Percentiles rank a stretch among this genome's conserved stretches.
Conservation (phyloP, 1,140 invertebrate species). For the Gryllus bimaculatus region DNA sequence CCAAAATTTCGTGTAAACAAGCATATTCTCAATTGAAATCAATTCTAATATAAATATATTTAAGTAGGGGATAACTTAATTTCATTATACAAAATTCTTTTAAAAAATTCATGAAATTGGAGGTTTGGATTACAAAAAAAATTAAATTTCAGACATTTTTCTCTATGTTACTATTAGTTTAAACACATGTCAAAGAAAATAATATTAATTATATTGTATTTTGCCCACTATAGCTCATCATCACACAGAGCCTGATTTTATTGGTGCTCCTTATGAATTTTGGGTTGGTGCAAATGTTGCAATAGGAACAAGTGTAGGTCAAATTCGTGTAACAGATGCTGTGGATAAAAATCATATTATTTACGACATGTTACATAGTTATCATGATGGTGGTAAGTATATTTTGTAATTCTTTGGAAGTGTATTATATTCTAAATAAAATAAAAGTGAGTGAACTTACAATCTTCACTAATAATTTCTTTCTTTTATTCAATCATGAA, state of each 20-base stretch:
- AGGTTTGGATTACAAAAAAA: too few species aligned
- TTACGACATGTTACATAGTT: conserved; percentile 69
- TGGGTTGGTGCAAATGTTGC: conserved; percentile 76
- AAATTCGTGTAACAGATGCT: conserved; percentile 62
- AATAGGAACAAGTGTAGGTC: conserved; percentile 75
- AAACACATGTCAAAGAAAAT: too few species aligned
- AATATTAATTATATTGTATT: too few species aligned
- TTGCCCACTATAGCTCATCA: conserved; percentile 32
- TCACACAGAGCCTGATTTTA: conserved; percentile 61
- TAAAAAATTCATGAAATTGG: too few species aligned
- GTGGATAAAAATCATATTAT: conserved; percentile 54
- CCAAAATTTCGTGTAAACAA: background rate
- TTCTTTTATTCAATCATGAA: too few species aligned
- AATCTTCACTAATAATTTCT: too few species aligned
- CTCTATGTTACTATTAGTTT: too few species aligned
- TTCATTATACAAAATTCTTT: too few species aligned
- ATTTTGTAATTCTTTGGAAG: background rate
- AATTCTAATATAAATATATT: background rate
- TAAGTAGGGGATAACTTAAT: too few species aligned
- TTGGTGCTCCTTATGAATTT: conserved; percentile 81
- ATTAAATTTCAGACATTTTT: too few species aligned
- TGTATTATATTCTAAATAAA: background rate
- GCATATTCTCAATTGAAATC: background rate
- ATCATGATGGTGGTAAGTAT: conserved; percentile 63
- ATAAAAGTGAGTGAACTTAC: too few species aligned